These are phyloP conservation scores for Hyposoter dolosus DNA, from an alignment of 2,888 invertebrate species.

Conservation along the genomic window DNA sequence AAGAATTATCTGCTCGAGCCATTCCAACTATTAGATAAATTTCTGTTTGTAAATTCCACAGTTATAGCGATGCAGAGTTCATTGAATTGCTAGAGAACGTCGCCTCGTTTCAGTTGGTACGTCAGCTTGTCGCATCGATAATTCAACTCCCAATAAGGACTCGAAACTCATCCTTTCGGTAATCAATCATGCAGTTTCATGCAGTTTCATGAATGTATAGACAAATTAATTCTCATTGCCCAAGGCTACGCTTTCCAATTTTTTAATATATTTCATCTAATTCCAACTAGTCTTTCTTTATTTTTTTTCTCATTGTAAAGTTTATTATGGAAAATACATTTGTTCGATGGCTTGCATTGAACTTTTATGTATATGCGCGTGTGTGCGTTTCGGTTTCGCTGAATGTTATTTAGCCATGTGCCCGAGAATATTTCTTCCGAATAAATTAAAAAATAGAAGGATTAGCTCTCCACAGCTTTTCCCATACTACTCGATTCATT, in stretches of 20 bases:
- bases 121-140: neutral
- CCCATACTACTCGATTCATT: neutral
- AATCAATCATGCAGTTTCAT: neutral
- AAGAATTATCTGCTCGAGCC: conserved; percentile 31
- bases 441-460: conserved; percentile 5
- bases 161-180: neutral
- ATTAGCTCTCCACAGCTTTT: neutral
- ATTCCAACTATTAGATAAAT: conserved; percentile 46
- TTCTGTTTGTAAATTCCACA: neutral
- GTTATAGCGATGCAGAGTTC: neutral
- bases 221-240: neutral
- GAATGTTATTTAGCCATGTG: conserved; percentile 31
- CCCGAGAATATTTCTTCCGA: neutral
- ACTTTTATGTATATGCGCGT: neutral
- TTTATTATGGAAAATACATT: neutral
- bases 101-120: neutral
- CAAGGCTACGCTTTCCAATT: neutral
- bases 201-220: neutral
- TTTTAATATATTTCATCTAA: neutral
- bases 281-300: neutral
- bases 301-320: neutral
- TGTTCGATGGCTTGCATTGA: neutral
- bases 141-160: neutral
- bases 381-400: neutral
- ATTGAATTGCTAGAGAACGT: neutral